Evolutionary conservation across 30 jellyfish, hydroid and myxozoan genomes (phyloP).

Genomic region (Aurelia sp.): DNA sequence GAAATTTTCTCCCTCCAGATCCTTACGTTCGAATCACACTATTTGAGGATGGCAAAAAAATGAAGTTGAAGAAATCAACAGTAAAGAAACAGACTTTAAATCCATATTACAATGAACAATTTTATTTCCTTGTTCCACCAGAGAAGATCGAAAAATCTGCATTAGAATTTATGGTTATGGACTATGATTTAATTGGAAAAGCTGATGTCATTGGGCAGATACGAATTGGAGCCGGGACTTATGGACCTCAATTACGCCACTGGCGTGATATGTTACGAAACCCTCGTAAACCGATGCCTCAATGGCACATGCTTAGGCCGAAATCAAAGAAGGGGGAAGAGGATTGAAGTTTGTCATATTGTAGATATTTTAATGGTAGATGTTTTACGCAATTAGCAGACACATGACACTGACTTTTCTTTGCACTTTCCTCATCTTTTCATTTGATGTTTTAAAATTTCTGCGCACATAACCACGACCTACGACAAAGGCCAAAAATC

Average conservation of each 20-base stretch:
- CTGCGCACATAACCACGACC: too few species aligned
- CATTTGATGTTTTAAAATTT: too few species aligned
- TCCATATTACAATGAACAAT: constrained; percentile 88
- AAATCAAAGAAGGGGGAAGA: constrained; percentile 84
- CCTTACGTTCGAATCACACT: constrained; percentile 80
- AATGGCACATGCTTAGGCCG: constrained; percentile 93
- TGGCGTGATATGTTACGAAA: constrained; percentile 90
- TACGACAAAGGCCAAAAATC: too few species aligned
- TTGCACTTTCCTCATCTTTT: too few species aligned
- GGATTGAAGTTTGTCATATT: not conserved
- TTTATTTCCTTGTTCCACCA: constrained; percentile 63
- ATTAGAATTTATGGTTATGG: constrained; percentile 77
- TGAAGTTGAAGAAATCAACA: constrained; percentile 66
- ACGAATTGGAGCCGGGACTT: constrained; percentile 74
- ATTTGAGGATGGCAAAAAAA: constrained; percentile 51
- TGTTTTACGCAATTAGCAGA: too few species aligned
- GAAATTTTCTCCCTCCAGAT: constrained; percentile 10
- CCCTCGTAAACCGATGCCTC: constrained; percentile 80
- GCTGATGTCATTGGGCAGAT: constrained; percentile 93
- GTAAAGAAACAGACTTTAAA: constrained; percentile 73
- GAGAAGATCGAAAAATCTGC: constrained; percentile 74
- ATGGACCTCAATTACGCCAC: constrained; percentile 93
- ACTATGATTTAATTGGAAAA: constrained; percentile 79
- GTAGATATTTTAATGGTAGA: too few species aligned
- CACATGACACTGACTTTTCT: too few species aligned